Base-by-base conservation (phyloP, 2,888 invertebrate genomes). In the Ennomos fuscantarius region DNA sequence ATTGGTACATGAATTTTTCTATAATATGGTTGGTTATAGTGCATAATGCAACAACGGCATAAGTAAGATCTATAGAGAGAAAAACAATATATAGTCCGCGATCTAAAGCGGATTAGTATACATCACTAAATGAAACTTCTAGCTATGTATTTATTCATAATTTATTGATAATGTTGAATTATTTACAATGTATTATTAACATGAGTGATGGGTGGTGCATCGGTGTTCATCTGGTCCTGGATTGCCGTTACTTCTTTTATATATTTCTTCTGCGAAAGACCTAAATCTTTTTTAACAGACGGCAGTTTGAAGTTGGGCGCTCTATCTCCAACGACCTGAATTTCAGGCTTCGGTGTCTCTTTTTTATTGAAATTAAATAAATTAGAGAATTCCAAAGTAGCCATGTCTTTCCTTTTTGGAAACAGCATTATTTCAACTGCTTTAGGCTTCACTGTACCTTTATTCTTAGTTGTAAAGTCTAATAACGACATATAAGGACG, bases 351-450 rank as follows among this genome's bases (percentile, higher is more conserved):
- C n/a, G 0, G 71, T 0, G 64, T 43, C 8, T 62, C 8, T 9
- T 41, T 48, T 61, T 48, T 61, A 37, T 11, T 54, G 9, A 53
- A 45, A 1, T 34, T 24, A 3, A 49, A 50, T 33, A 54, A 41
- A 33, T 70, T 75, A 1, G 62, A 33, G 8, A 62, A 54, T 1
- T 79, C 75, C 1, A 66, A 64, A 8, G 53, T 47, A 8, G 52
- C 48, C 6, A 64, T 40, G 3, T 83, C 79, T 56, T 80, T 83
- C 41, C 82, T 83, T 56, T 85, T 87, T 0, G 91, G 90, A 59
- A 86, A 83, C 10, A 90, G 62, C 33, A 87, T 74, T 43, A 90
- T 78, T 68, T 91, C 91, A 10, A 90, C 73, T 1, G 80, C 67
- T 67, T 85, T 88, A 1, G 82, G 68, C 55, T 82, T 84, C 0